Evolutionary conservation across 2,888 invertebrate species (phyloP).

Genomic region (Hydrotaea diabolus): DNA sequence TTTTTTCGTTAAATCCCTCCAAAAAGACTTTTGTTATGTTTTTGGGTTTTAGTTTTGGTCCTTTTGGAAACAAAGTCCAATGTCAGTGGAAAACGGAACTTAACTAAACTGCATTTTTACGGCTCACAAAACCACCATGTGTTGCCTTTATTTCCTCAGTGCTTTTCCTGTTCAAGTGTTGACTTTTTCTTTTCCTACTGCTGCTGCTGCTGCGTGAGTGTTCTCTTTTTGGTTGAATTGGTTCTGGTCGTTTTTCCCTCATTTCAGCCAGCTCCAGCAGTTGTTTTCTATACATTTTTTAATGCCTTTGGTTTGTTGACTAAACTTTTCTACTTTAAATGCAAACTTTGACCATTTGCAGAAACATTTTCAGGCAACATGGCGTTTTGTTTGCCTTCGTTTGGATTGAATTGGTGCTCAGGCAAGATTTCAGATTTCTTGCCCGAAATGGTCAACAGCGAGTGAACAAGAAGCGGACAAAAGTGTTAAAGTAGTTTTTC

Average conservation of each 20-base stretch:
- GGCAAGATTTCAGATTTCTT: not conserved
- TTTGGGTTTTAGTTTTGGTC: not conserved
- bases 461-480: constrained; percentile 22
- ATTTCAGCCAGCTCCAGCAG: not conserved
- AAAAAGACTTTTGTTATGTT: not conserved
- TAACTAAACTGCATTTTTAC: constrained; percentile 63
- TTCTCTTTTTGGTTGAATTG: not conserved
- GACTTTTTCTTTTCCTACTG: constrained; percentile 3
- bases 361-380: constrained; percentile 40
- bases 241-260: constrained; percentile 22
- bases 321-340: constrained; percentile 67
- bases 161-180: constrained; percentile 45
- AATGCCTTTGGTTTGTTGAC: constrained; percentile 63
- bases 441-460: not conserved
- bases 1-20: not conserved
- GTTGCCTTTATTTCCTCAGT: constrained; percentile 55
- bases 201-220: not conserved
- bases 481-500: constrained; percentile 58
- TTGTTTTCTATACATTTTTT: constrained; percentile 28
- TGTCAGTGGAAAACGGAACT: constrained; percentile 33
- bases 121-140: constrained; percentile 66
- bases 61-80: constrained; percentile 16
- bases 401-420: no score
- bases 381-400: constrained; percentile 32
- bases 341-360: constrained; percentile 66